Evolutionary conservation across 2,888 invertebrate species (phyloP).

Genomic region (Andrena fulva): DNA sequence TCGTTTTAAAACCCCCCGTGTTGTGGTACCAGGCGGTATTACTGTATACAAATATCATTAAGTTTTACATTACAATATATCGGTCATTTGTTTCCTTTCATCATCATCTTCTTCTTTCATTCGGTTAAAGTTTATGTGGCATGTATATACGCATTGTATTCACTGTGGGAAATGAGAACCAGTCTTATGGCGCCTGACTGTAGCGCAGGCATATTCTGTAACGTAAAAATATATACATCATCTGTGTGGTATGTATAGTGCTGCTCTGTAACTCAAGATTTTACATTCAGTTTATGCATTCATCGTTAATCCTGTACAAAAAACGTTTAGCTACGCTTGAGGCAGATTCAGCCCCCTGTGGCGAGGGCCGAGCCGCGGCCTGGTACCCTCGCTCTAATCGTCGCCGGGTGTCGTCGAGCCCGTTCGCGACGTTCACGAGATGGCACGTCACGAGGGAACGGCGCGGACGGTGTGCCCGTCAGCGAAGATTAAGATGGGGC

Average conservation of each 20-base stretch:
- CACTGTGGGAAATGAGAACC: constrained; percentile 84
- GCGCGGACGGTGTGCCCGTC: constrained; percentile 13
- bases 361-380: constrained; percentile 60
- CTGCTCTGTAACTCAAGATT: constrained; percentile 85
- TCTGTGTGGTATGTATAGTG: constrained; percentile 85
- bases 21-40: constrained; percentile 77
- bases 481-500: constrained; percentile 23
- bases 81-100: constrained; percentile 65
- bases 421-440: neutral
- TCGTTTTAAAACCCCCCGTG: constrained; percentile 68
- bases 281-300: constrained; percentile 82
- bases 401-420: neutral
- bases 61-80: constrained; percentile 83
- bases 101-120: constrained; percentile 19
- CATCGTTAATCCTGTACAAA: constrained; percentile 83
- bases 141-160: constrained; percentile 84
- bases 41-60: constrained; percentile 84
- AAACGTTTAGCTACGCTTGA: constrained; percentile 78
- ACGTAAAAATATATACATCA: constrained; percentile 85
- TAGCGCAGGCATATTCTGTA: constrained; percentile 84
- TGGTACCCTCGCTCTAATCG: neutral
- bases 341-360: constrained; percentile 75
- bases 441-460: constrained; percentile 4
- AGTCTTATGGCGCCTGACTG: constrained; percentile 84
- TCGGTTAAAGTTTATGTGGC: constrained; percentile 80